Evolutionary conservation across 2,888 invertebrate genomes (phyloP).

Genomic region (Creontiades dilutus): DNA sequence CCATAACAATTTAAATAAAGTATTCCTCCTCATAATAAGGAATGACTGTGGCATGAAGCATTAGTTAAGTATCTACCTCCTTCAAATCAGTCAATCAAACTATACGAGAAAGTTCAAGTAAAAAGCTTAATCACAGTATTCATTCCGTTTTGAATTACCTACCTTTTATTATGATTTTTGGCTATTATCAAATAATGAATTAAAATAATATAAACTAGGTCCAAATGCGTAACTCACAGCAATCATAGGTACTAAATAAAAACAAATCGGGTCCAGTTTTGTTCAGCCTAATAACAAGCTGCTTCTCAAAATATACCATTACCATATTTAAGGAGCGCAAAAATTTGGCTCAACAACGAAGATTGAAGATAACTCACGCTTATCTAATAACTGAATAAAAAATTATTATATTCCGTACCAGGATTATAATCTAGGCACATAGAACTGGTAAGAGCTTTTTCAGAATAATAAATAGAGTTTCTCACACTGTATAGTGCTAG

Average conservation of each 20-base stretch:
- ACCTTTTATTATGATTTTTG: neutral
- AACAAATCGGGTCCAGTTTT: neutral
- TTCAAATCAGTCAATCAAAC: slow-evolving; percentile 57
- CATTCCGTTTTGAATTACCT: slow-evolving; percentile 4
- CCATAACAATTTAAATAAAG: slow-evolving; percentile 13
- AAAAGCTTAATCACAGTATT: slow-evolving; percentile 49
- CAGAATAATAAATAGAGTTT: slow-evolving; percentile 40
- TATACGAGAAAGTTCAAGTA: slow-evolving; percentile 32
- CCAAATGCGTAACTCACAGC: slow-evolving; percentile 13
- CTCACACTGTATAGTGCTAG: neutral
- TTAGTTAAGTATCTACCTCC: slow-evolving; percentile 43
- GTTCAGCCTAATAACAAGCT: neutral
- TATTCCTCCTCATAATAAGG: neutral
- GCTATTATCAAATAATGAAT: slow-evolving; percentile 25
- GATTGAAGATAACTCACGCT: neutral
- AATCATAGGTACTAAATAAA: slow-evolving; percentile 9
- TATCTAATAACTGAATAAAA: neutral
- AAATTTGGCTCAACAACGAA: neutral
- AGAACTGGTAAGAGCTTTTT: slow-evolving; percentile 38
- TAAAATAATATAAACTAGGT: neutral
- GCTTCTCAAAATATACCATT: neutral
- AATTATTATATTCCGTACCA: slow-evolving; percentile 18
- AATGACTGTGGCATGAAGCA: slow-evolving; percentile 46
- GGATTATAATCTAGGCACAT: slow-evolving; percentile 35
- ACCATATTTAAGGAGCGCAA: neutral